Conservation (phyloP, 2,113 vertebrate genomes). For the Gavialis gangeticus region DNA sequence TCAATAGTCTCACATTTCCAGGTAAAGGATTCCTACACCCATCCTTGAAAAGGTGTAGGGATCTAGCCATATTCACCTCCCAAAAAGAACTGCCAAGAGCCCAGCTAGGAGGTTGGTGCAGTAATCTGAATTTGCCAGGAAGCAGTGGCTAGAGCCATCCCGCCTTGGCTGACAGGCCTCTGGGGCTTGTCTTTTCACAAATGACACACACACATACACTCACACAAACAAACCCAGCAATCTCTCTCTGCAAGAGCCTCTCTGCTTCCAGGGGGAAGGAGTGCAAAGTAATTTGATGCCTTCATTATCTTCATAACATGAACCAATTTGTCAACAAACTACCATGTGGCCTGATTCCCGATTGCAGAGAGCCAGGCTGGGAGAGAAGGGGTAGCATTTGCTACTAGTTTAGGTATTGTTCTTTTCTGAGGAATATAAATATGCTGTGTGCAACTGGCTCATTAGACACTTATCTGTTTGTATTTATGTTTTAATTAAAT, state of each 20-base stretch:
- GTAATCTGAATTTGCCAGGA: neutral
- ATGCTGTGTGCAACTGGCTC: constrained; percentile 46
- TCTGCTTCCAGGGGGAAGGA: constrained; percentile 66
- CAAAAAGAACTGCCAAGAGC: neutral
- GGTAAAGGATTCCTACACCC: neutral
- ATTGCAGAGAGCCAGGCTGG: constrained; percentile 43
- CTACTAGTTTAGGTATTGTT: constrained; percentile 42
- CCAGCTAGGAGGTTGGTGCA: neutral
- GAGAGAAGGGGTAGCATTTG: constrained; percentile 51
- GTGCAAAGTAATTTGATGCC: constrained; percentile 70
- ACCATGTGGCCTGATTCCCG: constrained; percentile 56
- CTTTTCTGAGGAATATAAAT: constrained; percentile 60
- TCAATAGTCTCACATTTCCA: neutral
- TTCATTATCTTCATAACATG: constrained; percentile 72
- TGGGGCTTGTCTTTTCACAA: constrained; percentile 25
- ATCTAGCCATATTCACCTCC: neutral
- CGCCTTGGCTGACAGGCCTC: constrained; percentile 27
- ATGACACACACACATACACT: neutral
- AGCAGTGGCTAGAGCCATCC: neutral
- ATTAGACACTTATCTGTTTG: constrained; percentile 56
- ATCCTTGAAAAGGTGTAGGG: neutral
- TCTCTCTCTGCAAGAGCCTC: constrained; percentile 36
- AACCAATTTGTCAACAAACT: constrained; percentile 75
- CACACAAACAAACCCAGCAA: constrained; percentile 53
- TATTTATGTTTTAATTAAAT: constrained; percentile 74